phyloP scores from a whole-genome alignment of 2,888 invertebrate genomes.

The Tachina lurida region DNA sequence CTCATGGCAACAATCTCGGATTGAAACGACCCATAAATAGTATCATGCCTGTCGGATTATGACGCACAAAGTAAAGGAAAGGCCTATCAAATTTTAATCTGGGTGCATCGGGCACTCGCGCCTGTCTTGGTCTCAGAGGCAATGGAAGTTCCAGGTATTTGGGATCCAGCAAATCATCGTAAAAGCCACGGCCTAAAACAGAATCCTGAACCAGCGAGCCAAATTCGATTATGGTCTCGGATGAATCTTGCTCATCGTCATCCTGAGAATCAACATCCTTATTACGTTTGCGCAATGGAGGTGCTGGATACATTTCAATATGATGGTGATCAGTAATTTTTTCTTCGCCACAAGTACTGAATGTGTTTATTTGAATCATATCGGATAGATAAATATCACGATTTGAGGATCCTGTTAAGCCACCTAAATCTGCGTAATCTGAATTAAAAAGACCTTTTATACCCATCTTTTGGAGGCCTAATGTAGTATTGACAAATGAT shows the following conservation, averaged over 20 bases:
- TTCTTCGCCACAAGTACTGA: slow-evolving; percentile 91
- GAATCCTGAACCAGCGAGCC: slow-evolving; percentile 84
- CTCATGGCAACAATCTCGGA: slow-evolving; percentile 90
- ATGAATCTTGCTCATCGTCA: slow-evolving; percentile 77
- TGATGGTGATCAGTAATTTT: slow-evolving; percentile 89
- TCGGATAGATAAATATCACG: slow-evolving; percentile 93
- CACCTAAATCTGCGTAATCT: slow-evolving; percentile 90
- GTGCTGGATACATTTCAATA: slow-evolving; percentile 91
- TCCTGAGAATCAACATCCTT: slow-evolving; percentile 79
- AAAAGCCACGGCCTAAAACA: slow-evolving; percentile 86
- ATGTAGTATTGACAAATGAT: slow-evolving; percentile 91
- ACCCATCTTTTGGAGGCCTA: slow-evolving; percentile 91
- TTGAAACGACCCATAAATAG: slow-evolving; percentile 94
- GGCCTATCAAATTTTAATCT: slow-evolving; percentile 93
- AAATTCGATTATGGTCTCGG: slow-evolving; percentile 79
- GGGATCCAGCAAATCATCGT: slow-evolving; percentile 86
- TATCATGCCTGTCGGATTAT: slow-evolving; percentile 95
- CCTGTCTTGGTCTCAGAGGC: slow-evolving; percentile 88
- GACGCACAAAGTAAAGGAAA: slow-evolving; percentile 93
- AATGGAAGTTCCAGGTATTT: slow-evolving; percentile 85
- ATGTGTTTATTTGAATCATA: slow-evolving; percentile 92
- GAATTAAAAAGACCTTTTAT: slow-evolving; percentile 90
- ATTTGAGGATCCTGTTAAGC: slow-evolving; percentile 89
- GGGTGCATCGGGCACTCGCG: slow-evolving; percentile 88
- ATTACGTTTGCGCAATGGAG: slow-evolving; percentile 84